Evolutionary conservation across 2,797 vertebrate genomes (phyloP), one percentile per base, ranked within the genome.

Genomic region (Tadarida brasiliensis): DNA sequence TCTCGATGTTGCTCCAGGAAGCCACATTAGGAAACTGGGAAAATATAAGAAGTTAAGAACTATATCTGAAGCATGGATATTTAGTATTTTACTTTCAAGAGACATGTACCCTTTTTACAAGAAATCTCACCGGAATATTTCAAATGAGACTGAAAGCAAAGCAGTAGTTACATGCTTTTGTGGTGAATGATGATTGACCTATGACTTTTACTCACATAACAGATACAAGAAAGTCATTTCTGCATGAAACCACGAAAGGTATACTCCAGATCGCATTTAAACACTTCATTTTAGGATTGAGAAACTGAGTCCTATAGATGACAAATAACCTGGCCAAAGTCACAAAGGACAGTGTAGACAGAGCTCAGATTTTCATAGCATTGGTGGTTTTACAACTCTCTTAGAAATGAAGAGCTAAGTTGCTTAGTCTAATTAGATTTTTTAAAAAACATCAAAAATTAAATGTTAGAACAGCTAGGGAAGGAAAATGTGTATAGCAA

Each of bases 141-240:
- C 57, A 56, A 73, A 91, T 92, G 56, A 54, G 67, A 90, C 15
- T 78, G 2, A 96, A 86, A 87, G 14, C 56, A 84, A 96, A 91
- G 54, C 2, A 56, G 15, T 59, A n/a, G 16, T 83, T 68, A 56
- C 2, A 51, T 49, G 30, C 1, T 59, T 73, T 84, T 63, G 49
- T 82, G 22, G 61, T 65, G 49, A 76, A 49, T 63, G 65, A 19
- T 28, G 30, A 82, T 78, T 74, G 44, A 22, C 26, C 3, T 65
- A 3, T 14, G 49, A 17, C 65, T 87, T 96, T 59, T 22, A 59
- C 8, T 82, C 33, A 47, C 7, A 70, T 19, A 33, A 83, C 22
- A 91, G 30, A 86, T 33, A 74, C 54, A 80, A 49, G 24, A 91
- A 93, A 78, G 86, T 33, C 16, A 90, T 47, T 86, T 93, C 28